Evolutionary conservation across 1,140 invertebrate species (phyloP).

Genomic region (Solenopsis invicta): DNA sequence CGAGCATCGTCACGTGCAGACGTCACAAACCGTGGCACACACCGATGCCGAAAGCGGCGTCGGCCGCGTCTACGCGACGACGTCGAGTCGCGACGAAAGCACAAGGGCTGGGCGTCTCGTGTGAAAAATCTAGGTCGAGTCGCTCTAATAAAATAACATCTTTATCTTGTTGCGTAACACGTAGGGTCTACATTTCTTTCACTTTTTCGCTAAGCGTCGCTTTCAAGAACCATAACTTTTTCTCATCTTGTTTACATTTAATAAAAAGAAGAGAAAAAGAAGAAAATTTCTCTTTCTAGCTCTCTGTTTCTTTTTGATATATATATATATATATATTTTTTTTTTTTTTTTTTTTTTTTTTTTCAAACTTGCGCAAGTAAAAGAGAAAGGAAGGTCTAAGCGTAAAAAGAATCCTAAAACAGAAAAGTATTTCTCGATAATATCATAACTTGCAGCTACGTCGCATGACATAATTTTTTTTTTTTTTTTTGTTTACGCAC

Average conservation of each 20-base stretch:
- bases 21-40: constrained; percentile 42
- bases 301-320: not conserved
- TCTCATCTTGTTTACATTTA: not conserved
- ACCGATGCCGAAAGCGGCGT: constrained; percentile 35
- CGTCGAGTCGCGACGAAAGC: constrained; percentile 18
- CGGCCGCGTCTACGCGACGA: constrained; percentile 20
- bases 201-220: not conserved
- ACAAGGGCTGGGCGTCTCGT: constrained; percentile 3
- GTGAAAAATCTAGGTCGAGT: constrained; percentile 54
- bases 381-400: not conserved
- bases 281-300: not conserved
- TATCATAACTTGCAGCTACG: not conserved
- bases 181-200: not conserved
- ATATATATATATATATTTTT: no score
- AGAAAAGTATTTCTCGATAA: constrained; percentile 22
- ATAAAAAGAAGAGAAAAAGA: not conserved
- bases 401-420: constrained; percentile 3
- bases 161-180: constrained; percentile 17
- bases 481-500: constrained; percentile 20
- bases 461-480: not conserved
- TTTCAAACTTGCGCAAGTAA: not conserved
- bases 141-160: constrained; percentile 18
- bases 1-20: constrained; percentile 49
- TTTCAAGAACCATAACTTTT: not conserved
- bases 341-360: not conserved